These are phyloP conservation scores for Contarinia nasturtii DNA, from an alignment of 1,140 invertebrate genomes.

Conservation along the genomic window DNA sequence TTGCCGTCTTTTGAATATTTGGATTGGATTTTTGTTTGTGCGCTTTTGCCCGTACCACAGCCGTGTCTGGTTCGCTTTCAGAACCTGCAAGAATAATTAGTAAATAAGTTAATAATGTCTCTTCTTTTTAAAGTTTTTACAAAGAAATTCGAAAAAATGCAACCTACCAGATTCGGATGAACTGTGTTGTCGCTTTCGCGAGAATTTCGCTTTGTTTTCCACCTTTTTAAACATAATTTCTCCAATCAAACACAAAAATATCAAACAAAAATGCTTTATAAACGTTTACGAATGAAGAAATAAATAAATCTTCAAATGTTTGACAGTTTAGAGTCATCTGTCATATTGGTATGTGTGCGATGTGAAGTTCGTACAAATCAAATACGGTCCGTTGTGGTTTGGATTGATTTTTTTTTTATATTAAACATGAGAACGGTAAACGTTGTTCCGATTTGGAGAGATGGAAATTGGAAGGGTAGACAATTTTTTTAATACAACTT, in stretches of 20 bases:
- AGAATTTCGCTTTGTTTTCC: conserved; percentile 16
- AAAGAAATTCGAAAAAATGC: conserved; percentile 4
- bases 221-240: conserved; percentile 27
- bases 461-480: too few relatives aligned
- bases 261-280: background rate
- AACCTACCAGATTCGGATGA: conserved; percentile 12
- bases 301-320: too few relatives aligned
- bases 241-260: too few relatives aligned
- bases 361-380: too few relatives aligned
- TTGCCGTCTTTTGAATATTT: conserved; percentile 32
- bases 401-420: too few relatives aligned
- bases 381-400: too few relatives aligned
- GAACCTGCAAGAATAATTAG: conserved; percentile 15
- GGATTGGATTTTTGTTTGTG: conserved; percentile 31
- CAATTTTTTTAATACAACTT: too few relatives aligned
- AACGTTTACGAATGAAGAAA: conserved; percentile 7
- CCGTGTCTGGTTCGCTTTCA: conserved; percentile 26
- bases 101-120: conserved; percentile 5
- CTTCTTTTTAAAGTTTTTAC: background rate
- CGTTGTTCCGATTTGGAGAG: too few relatives aligned
- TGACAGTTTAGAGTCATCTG: too few relatives aligned
- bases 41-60: conserved; percentile 29
- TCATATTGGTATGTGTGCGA: too few relatives aligned
- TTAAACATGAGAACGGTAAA: too few relatives aligned
- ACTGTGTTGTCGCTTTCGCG: conserved; percentile 23